These are phyloP conservation scores for Drosophila navojoa DNA, from an alignment of 1,140 invertebrate species.

Conservation along the genomic window DNA sequence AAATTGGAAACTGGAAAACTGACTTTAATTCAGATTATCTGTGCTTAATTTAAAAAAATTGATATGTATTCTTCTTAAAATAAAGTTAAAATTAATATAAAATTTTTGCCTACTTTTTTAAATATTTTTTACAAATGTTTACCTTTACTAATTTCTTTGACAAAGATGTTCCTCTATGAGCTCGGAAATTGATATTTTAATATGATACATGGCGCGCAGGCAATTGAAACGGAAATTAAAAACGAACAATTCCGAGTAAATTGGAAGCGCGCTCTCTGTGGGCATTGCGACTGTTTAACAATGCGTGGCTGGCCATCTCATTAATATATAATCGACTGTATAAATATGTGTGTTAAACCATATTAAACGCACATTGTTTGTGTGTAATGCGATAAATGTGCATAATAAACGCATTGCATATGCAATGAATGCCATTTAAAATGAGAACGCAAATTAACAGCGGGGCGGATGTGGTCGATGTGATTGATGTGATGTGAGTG, in stretches of 20 bases:
- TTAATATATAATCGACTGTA: conserved; percentile 59
- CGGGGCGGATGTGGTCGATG: not conserved
- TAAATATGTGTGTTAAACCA: conserved; percentile 57
- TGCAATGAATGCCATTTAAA: conserved; percentile 33
- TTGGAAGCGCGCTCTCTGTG: not conserved
- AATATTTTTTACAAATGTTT: too few relatives aligned
- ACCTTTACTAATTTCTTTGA: too few relatives aligned
- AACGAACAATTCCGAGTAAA: conserved; percentile 15
- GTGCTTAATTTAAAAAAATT: too few relatives aligned
- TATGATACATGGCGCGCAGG: not conserved
- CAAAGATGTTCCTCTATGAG: conserved; percentile 42
- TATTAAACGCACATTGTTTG: conserved; percentile 53
- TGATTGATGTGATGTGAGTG: conserved; percentile 22
- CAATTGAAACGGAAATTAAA: conserved; percentile 70
- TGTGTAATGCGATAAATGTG: conserved; percentile 61
- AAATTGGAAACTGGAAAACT: too few relatives aligned
- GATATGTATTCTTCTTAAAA: too few relatives aligned
- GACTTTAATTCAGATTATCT: too few relatives aligned
- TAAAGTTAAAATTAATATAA: too few relatives aligned
- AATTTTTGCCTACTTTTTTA: too few relatives aligned
- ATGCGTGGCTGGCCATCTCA: conserved; percentile 60
- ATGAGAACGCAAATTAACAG: conserved; percentile 24
- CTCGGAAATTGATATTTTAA: conserved; percentile 16
- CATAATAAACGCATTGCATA: conserved; percentile 57
- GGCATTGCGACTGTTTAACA: conserved; percentile 38